Evolutionary conservation across 2,888 invertebrate genomes (phyloP).

Genomic region (Microplitis deprimator): DNA sequence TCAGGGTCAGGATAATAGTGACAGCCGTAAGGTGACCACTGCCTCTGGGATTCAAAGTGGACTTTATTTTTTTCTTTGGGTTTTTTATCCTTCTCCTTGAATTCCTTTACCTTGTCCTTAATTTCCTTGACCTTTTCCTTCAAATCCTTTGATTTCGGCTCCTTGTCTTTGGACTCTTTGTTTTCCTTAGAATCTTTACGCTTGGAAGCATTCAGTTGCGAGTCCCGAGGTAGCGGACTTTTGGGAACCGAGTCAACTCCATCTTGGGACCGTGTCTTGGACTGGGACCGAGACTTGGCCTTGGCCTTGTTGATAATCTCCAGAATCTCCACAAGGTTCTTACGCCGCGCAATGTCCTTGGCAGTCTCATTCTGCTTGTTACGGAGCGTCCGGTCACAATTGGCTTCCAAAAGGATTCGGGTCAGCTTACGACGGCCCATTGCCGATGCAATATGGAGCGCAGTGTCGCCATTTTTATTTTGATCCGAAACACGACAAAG

Average conservation of each 20-base stretch:
- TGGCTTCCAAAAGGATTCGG: constrained; percentile 89
- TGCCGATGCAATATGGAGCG: constrained; percentile 93
- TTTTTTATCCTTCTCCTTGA: neutral
- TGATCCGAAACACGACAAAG: constrained; percentile 88
- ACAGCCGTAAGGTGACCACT: constrained; percentile 93
- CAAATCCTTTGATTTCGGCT: constrained; percentile 42
- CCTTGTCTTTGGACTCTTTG: constrained; percentile 54
- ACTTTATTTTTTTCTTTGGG: constrained; percentile 72
- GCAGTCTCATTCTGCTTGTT: constrained; percentile 94
- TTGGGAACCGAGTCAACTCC: constrained; percentile 38
- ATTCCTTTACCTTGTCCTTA: constrained; percentile 55
- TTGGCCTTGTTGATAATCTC: constrained; percentile 76
- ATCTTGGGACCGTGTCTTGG: constrained; percentile 60
- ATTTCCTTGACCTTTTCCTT: constrained; percentile 59
- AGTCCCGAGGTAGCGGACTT: neutral
- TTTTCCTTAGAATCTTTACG: constrained; percentile 64
- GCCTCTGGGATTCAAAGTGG: constrained; percentile 72
- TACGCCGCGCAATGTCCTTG: constrained; percentile 89
- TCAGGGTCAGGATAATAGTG: constrained; percentile 91
- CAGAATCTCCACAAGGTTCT: constrained; percentile 88
- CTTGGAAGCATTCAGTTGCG: too few species aligned
- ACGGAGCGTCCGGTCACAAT: constrained; percentile 79
- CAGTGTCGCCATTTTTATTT: constrained; percentile 97
- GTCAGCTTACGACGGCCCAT: constrained; percentile 94
- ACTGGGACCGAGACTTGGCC: constrained; percentile 61